Evolutionary conservation across 2,888 invertebrate species (phyloP), one percentile per base, ranked within the genome.

Genomic region (Conistra vaccinii): DNA sequence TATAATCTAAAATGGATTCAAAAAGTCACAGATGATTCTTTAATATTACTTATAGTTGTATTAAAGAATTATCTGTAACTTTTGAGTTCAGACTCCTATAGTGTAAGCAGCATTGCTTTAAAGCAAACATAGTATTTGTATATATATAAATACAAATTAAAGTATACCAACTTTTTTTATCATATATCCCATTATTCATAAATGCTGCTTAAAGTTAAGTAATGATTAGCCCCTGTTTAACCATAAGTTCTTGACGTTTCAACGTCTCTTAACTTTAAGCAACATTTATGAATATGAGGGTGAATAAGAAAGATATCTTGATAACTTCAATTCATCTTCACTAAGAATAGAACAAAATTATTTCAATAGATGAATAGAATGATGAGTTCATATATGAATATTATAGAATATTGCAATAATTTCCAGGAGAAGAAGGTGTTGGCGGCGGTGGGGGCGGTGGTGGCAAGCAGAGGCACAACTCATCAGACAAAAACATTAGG

Each of bases 401-500:
- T 35, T 80, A 55, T 80, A 61, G 14, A n/a, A 55, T 29, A n/a
- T 39, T 55, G 14, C 12, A 32, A 51, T 68, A 9, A 69, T 76
- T 93, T 94, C 69, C 92, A 96, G 96, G 96, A 88, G 96, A 95
- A 85, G 96, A 96, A 92, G 97, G 96, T 86, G 96, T 93, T 48
- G 97, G 97, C 74, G 97, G 97, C 67, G 97, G 97, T 87, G 97
- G 97, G 90, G 96, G 96, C 67, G 96, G 95, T 42, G 95, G 96
- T 71, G 97, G 93, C 76, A 97, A 96, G 90, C 94, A 96, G 89
- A 91, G 97, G 90, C 93, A 95, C 88, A 95, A 95, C 89, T 95
- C 96, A 84, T 91, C 96, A 89, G 97, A 97, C 87, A 99, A 99
- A 95, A 99, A 99, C 95, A 98, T 99, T 93, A 98, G 98, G 95